Evolutionary conservation across 2,113 vertebrate genomes (phyloP).

Genomic region (Platysternon megacephalum): DNA sequence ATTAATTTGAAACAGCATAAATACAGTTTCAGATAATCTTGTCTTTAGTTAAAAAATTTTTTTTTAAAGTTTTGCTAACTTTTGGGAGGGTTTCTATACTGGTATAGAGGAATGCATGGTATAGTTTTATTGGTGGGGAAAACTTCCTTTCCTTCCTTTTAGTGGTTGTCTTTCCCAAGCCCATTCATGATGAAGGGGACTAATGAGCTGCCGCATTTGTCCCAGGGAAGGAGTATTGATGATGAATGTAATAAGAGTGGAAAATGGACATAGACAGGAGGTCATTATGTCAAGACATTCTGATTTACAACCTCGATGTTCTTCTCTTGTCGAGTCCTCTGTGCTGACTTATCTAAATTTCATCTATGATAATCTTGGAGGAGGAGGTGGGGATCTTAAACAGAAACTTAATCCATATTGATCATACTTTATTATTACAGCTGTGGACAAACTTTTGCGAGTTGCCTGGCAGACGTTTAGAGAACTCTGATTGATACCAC

Average conservation of each 20-base stretch:
- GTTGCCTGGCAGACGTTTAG: constrained; percentile 9
- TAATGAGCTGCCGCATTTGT: background rate
- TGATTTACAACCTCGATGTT: background rate
- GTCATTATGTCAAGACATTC: background rate
- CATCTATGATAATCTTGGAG: background rate
- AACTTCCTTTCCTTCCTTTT: background rate
- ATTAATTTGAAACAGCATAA: background rate
- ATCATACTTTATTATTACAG: background rate
- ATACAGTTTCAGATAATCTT: background rate
- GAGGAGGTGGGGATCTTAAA: background rate
- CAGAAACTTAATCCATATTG: background rate
- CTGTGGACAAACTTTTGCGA: background rate
- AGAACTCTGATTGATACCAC: background rate
- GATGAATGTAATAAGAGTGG: background rate
- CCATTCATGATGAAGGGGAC: background rate
- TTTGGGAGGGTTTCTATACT: background rate
- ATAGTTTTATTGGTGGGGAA: background rate
- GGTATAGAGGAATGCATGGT: background rate
- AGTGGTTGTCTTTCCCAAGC: background rate
- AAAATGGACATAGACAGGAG: background rate
- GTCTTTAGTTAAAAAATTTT: background rate
- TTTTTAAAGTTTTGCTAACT: background rate
- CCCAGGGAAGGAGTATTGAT: background rate
- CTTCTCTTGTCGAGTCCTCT: background rate
- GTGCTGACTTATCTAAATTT: background rate